Evolutionary conservation across 2,113 vertebrate species (phyloP), one percentile per base, ranked within the genome.

Genomic region (Oophaga pumilio): DNA sequence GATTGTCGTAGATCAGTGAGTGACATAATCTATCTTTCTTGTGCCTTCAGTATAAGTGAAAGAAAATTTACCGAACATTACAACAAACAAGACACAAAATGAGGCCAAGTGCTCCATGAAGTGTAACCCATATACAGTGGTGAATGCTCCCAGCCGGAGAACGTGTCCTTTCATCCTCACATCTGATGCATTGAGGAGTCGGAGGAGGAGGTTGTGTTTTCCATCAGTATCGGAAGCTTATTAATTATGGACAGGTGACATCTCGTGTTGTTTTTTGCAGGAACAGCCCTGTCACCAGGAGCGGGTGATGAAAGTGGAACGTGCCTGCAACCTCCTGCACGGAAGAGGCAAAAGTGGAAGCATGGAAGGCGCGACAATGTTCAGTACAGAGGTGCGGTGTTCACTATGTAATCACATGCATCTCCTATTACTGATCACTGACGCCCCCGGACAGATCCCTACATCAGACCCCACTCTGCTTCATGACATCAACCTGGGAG

Each of bases 181-280:
- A 28, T 33, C 33, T 62, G 59, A 82, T 28, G 26, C 22, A 43
- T 57, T 43, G 28, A 20, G 18, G 3, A 53, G 76, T 26, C 62
- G 66, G 28, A 50, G 62, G 60, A 82, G 79, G 57, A 62, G 57
- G 57, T 62, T 62, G 79, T 28, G 79, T 49, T 82, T 33, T 82
- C 22, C 60, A 43, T 24, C 80, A 82, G 80, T 11, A n/a, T n/a
- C 22, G 50, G 80, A 52, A 49, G 80, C 80, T 82, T 14, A 68
- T 68, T 82, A 66, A n/a, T 14, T 66, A 82, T 66, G 60, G 80
- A 82, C 80, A 52, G 80, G 80, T 82, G 80, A 66, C 80, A 82
- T n/a, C 20, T 49, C 7, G 56, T 12, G 57, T 60, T 60, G 56
- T 56, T 79, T 78, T 79, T 59, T 49, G 33, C 76, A 60, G 60